Conservation (phyloP, 1,140 invertebrate species). For the Steinernema feltiae region DNA sequence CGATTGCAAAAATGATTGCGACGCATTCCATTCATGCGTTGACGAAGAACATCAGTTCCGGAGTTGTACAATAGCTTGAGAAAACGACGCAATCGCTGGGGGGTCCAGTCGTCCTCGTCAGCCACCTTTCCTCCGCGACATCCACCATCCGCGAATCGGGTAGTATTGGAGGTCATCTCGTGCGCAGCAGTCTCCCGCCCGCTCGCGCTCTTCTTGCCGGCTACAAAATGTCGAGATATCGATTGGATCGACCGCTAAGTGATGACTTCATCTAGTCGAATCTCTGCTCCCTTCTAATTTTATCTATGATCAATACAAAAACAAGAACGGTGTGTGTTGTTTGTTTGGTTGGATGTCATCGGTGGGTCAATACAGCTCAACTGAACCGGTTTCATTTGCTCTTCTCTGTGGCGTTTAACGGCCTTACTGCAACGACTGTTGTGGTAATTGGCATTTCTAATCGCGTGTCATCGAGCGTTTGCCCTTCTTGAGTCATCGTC, state of each 20-base stretch:
- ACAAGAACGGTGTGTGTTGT: not conserved
- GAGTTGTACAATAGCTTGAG: not conserved
- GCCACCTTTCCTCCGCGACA: not conserved
- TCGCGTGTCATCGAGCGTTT: not conserved
- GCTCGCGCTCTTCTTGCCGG: not conserved
- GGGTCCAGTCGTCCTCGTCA: not conserved
- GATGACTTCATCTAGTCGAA: not conserved
- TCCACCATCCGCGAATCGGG: not conserved
- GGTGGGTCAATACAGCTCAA: not conserved
- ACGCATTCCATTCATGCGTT: too few relatives aligned
- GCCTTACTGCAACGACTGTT: not conserved
- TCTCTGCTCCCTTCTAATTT: not conserved
- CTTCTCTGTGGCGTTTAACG: not conserved
- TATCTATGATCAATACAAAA: not conserved
- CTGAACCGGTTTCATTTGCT: not conserved
- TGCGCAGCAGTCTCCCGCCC: slow-evolving; percentile 8
- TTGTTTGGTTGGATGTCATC: not conserved
- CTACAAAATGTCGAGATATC: not conserved
- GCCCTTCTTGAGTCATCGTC: not conserved
- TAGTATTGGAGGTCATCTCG: not conserved
- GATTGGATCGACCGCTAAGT: not conserved
- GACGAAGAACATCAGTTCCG: not conserved
- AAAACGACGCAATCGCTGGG: not conserved
- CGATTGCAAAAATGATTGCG: too few relatives aligned
- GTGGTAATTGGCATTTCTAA: not conserved